Evolutionary conservation across 2,113 vertebrate species (phyloP).

Genomic region (Chloebia gouldiae): DNA sequence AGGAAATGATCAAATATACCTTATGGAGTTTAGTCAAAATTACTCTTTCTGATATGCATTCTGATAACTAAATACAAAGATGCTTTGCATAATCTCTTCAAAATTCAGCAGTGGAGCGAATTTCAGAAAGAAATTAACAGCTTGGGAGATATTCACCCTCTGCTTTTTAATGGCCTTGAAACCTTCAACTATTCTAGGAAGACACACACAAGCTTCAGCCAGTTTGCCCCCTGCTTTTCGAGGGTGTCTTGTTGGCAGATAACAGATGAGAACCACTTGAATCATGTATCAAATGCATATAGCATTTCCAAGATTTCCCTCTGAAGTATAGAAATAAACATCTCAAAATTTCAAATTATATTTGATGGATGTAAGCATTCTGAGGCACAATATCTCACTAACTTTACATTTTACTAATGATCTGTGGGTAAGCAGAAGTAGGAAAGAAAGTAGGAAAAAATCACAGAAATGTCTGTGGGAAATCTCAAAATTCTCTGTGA

Average conservation of each 20-base stretch:
- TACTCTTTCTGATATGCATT: conserved; percentile 6
- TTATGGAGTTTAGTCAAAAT: neutral
- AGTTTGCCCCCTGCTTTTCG: neutral
- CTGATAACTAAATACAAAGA: conserved; percentile 2
- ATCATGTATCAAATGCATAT: neutral
- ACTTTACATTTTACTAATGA: neutral
- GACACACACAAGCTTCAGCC: neutral
- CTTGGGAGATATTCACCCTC: neutral
- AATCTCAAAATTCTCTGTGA: neutral
- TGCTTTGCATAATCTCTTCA: neutral
- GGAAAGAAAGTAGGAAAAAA: neutral
- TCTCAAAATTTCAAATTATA: neutral
- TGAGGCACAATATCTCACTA: neutral
- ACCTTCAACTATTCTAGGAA: neutral
- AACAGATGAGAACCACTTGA: conserved; percentile 25
- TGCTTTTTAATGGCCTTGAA: conserved; percentile 10
- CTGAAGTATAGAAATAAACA: neutral
- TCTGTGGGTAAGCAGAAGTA: neutral
- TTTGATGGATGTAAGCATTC: neutral
- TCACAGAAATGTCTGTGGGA: neutral
- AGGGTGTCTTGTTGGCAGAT: conserved; percentile 3
- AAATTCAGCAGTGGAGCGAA: conserved; percentile 11
- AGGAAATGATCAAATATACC: conserved; percentile 12
- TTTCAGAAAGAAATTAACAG: conserved; percentile 33
- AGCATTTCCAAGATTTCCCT: conserved; percentile 1